Evolutionary conservation across 64 coral and sea anemone species (phyloP), one percentile per base, ranked within the genome.

Genomic region (Orbicella faveolata): DNA sequence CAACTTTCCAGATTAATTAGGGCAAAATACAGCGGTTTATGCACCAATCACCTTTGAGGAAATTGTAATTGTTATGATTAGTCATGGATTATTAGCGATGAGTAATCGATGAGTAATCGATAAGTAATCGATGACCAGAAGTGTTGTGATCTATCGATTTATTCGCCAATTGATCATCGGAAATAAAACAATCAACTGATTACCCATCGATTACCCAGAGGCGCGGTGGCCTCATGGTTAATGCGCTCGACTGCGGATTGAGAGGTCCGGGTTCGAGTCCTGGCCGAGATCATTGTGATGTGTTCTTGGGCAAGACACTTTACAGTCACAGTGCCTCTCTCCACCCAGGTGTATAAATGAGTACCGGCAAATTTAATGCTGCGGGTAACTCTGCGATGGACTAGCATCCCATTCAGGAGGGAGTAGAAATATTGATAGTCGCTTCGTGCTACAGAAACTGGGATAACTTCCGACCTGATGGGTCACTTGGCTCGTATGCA

Each of bases 271-370:
- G 72, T 74, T 74, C 72, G 34, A 74, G 21, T 10, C 72, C 34
- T 34, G 34, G 26, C 21, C 13, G 34, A 34, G 21, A 34, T 30
- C 26, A 26, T 25, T 74, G 72, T 12, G 72, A 11, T 74, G 72
- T 74, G 72, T 74, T 74, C 72, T 74, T 74, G 34, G 34, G 2
- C n/a, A 74, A 74, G 72, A 74, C 72, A 74, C 72, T 74, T 74
- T 74, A 74, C 72, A 35, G 23, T 74, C 26, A 74, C 72, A 74
- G 30, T 30, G 30, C 30, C 30, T 30, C 30, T 30, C 30, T 30
- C 30, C 30, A 30, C 30, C 30, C 30, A 30, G 30, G 30, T 30
- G 44, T 48, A 48, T 48, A 48, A 48, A 48, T 48, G 44, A 6
- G 21, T 75, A 36, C 73, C 73, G 17, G 73, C 34, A 75, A 75